Percentiles rank a stretch among this genome's conserved stretches.
These are phyloP conservation scores for Cataglyphis altisquamis DNA, from an alignment of 2,888 invertebrate species.

Conservation along the genomic window DNA sequence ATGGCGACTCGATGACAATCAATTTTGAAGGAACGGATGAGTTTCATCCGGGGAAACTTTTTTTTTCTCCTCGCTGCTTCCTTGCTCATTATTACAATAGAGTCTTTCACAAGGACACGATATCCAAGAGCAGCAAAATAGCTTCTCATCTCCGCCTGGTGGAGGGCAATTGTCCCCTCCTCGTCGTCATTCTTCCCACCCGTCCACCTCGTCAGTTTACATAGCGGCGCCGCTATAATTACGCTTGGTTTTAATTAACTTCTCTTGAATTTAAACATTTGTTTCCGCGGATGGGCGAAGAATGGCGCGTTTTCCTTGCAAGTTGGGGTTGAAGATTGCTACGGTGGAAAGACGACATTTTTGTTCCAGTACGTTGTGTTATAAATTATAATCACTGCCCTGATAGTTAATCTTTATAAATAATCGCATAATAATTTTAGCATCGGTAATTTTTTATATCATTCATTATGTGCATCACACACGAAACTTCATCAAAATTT, in stretches of 20 bases:
- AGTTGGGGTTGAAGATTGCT: slow-evolving; percentile 62
- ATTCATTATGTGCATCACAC: not conserved
- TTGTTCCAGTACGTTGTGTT: slow-evolving; percentile 51
- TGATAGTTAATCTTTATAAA: slow-evolving; percentile 1
- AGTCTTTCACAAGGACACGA: slow-evolving; percentile 70
- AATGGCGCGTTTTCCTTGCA: slow-evolving; percentile 53
- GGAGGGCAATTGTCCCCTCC: slow-evolving; percentile 63
- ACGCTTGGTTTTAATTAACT: slow-evolving; percentile 82
- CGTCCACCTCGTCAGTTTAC: slow-evolving; percentile 73
- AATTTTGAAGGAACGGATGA: slow-evolving; percentile 65
- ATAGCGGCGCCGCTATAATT: slow-evolving; percentile 78
- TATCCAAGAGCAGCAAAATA: slow-evolving; percentile 68
- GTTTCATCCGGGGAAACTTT: slow-evolving; percentile 37
- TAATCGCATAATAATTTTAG: not conserved
- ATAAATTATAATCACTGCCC: slow-evolving; percentile 5
- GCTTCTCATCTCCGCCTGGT: slow-evolving; percentile 68
- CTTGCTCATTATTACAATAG: slow-evolving; percentile 69
- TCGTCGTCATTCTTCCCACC: slow-evolving; percentile 36
- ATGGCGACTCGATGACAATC: slow-evolving; percentile 53
- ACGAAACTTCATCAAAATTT: not conserved
- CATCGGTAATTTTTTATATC: not conserved
- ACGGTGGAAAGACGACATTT: slow-evolving; percentile 58
- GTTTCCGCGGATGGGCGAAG: slow-evolving; percentile 74
- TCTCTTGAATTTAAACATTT: slow-evolving; percentile 81
- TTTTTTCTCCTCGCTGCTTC: slow-evolving; percentile 39